Percentiles rank a stretch among this genome's conserved stretches.
Conservation (phyloP, 92 coral and sea anemone species). For the Ricordea florida region DNA sequence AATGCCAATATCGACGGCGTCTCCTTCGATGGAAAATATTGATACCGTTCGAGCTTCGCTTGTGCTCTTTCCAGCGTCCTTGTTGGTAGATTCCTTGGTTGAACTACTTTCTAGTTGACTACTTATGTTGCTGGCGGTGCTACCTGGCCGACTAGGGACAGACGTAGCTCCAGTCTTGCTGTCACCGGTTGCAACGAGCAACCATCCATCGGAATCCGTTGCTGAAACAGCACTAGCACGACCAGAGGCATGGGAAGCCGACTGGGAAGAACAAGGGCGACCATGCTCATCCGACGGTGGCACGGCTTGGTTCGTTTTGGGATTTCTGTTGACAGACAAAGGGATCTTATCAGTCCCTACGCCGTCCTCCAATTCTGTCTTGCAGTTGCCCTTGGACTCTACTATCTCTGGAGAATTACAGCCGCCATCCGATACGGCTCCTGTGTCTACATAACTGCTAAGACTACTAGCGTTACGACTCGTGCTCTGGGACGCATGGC, state of each 20-base stretch:
- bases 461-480: slow-evolving; percentile 68
- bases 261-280: slow-evolving; percentile 48
- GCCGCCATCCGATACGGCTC: slow-evolving; percentile 66
- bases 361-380: slow-evolving; percentile 17
- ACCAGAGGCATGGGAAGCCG: slow-evolving; percentile 39
- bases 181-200: slow-evolving; percentile 43
- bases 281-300: neutral
- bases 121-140: slow-evolving; percentile 75
- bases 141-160: slow-evolving; percentile 52
- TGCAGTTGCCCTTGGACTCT: slow-evolving; percentile 1
- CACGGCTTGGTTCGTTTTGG: slow-evolving; percentile 9
- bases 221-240: slow-evolving; percentile 68
- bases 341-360: neutral
- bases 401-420: slow-evolving; percentile 44
- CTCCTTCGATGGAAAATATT: slow-evolving; percentile 75
- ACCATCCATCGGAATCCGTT: slow-evolving; percentile 72
- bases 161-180: slow-evolving; percentile 14
- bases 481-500: slow-evolving; percentile 28
- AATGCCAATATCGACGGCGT: slow-evolving; percentile 73
- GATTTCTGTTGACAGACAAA: neutral
- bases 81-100: slow-evolving; percentile 59
- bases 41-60: slow-evolving; percentile 62
- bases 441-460: slow-evolving; percentile 77
- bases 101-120: slow-evolving; percentile 73
- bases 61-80: slow-evolving; percentile 39